Base-by-base conservation (phyloP, 1,140 invertebrate genomes). In the Drosophila parabipectinata region DNA sequence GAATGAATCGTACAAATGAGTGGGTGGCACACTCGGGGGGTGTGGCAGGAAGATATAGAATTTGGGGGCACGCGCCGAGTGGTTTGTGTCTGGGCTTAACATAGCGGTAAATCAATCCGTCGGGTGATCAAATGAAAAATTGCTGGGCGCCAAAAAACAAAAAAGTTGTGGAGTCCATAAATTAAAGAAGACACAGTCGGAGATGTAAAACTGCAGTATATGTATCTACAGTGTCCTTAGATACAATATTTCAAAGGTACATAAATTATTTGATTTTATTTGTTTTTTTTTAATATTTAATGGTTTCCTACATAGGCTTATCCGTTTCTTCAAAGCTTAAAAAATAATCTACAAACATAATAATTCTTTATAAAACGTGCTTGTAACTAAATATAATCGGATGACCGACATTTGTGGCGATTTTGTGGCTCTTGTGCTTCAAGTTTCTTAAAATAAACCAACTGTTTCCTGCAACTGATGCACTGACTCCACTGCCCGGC, bases 1-100 rank as follows among this genome's bases (percentile, higher is more conserved):
- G 74, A 76, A 76, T 76, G 74, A 76, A 76, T 62, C 53, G 26
- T 56, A 41, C 28, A 57, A 69, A 32, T 39, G 44, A 28, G 63
- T 57, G 26, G 52, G 63, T 32, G 44, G 34, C 10, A 1, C 5
- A 14, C 18, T 26, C 4, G 8, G 53, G 59, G 47, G 37, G 47
- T 57, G 59, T 68, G 52, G 39, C 28, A 54, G 18, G 39, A 8
- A 28, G 9, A 37, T 32, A 18, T 12, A 50, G 30, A 55, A 7
- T 44, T 6, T 18, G 14, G 39, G 34, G 52, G 45, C 39, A 39
- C 28, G 47, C 47, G 53, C 58, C 53, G 53, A 18, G 52, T 30
- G 59, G 53, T 48, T 64, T 18, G 59, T 3, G 60, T 69, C 62
- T 6, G 39, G 41, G 30, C 66, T 68, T 39, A 68, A 48, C 62